Evolutionary conservation across 2,113 vertebrate genomes (phyloP).

Genomic region (Dasypus novemcinctus): DNA sequence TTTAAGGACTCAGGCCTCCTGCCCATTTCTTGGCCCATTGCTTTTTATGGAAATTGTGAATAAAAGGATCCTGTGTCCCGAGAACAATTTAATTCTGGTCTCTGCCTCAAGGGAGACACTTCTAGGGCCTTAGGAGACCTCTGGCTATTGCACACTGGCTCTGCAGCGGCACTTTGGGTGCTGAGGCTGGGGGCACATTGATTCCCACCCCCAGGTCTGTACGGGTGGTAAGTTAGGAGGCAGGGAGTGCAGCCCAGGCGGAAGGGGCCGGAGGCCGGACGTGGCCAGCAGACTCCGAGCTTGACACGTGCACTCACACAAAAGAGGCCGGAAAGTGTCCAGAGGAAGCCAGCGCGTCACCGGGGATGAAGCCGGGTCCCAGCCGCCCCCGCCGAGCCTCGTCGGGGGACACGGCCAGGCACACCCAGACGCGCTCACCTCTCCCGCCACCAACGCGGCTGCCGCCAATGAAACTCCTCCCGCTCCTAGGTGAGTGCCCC

Average conservation of each 20-base stretch:
- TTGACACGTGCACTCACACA: conserved; percentile 34
- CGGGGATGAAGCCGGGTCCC: not conserved
- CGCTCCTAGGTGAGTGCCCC: conserved; percentile 83
- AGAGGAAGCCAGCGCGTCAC: conserved; percentile 70
- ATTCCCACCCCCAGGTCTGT: not conserved
- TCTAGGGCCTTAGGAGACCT: rapidly evolving
- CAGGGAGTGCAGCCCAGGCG: not conserved
- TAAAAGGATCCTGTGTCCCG: not conserved
- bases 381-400: not conserved
- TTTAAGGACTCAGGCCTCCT: not conserved
- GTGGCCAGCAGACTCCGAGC: not conserved
- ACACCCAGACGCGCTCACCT: not conserved
- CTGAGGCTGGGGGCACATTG: not conserved
- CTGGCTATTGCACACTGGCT: not conserved
- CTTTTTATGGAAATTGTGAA: not conserved
- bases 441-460: conserved; percentile 2
- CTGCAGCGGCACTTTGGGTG: too few relatives aligned
- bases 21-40: too few relatives aligned
- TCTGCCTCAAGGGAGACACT: not conserved
- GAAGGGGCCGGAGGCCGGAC: conserved; percentile 34
- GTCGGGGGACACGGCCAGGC: not conserved
- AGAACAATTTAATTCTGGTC: not conserved
- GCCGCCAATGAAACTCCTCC: conserved; percentile 83
- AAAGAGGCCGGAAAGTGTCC: conserved; percentile 69
- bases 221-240: not conserved